Base-by-base conservation (phyloP, 2,888 invertebrate genomes). In the Eugnorisma glareosa region DNA sequence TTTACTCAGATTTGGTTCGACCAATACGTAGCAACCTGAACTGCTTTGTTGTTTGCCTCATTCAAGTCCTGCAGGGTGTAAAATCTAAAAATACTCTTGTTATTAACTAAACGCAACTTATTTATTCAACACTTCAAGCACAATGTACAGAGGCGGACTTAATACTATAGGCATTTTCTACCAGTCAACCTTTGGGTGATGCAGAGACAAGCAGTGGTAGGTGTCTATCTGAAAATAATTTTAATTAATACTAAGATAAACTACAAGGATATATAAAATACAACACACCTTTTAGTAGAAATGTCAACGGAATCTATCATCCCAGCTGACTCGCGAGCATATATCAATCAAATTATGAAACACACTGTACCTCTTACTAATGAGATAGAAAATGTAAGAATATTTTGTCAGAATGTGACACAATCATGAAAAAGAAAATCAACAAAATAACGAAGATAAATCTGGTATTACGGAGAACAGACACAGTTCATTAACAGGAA, bases 311-410 rank as follows among this genome's bases (percentile, higher is more conserved):
- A 21, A 54, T 75, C 45, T 74, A 54, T 64, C 75, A 80, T 51
- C 0, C n/a, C 57, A 28, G 51, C 15, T 59, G 78, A 73, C 35
- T 28, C 10, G 15, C 48, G 18, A 64, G 51, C 13, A 54, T 31
- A 48, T 21, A 80, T 80, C 72, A 66, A 78, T 66, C 64, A 71
- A 57, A 64, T 35, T 48, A 51, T 40, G 21, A 35, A 28, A 48
- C n/a, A 59, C 31, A 31, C 18, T 28, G 18, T 64, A 37, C 21
- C 8, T 48, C 18, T 48, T 35, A 10, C 24, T 21, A 21, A 21
- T 69, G 59, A 70, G 11, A 31, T 51, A 13, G 24, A 31, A 51
- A 13, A 73, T 40, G 18, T 37, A 37, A 11, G 51, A 37, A 68
- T 37, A 40, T 31, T 73, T 31, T 59, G 8, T 59, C 31, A 31